A percentile compares a stretch with the other conserved stretches of the same genome.
Conservation (phyloP, 2,888 invertebrate species). For the Boloria euphrosyne region DNA sequence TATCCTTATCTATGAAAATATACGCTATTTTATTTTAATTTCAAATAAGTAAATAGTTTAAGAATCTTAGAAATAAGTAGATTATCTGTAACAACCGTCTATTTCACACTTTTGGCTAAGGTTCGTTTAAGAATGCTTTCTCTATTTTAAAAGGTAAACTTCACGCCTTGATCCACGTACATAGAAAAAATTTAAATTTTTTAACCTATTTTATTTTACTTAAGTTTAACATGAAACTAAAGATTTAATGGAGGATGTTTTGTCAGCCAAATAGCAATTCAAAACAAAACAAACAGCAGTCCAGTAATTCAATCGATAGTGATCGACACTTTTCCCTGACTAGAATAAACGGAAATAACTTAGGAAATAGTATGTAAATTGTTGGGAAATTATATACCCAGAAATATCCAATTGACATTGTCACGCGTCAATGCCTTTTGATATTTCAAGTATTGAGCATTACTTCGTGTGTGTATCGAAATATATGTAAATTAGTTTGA, state of each 20-base stretch:
- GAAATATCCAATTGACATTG: conserved; percentile 7
- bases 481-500: neutral
- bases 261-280: neutral
- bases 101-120: too few species aligned
- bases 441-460: neutral
- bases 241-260: conserved; percentile 4
- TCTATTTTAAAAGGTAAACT: too few species aligned
- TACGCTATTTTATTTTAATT: too few species aligned
- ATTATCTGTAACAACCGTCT: too few species aligned
- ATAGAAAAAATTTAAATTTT: too few species aligned
- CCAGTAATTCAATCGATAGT: conserved; percentile 9
- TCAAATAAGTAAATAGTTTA: too few species aligned
- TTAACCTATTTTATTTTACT: too few species aligned
- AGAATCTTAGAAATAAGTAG: too few species aligned
- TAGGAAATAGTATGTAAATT: conserved; percentile 9
- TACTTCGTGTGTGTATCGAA: neutral
- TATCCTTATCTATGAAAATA: neutral
- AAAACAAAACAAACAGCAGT: conserved; percentile 6
- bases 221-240: neutral
- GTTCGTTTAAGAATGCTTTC: too few species aligned
- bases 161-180: too few species aligned
- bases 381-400: conserved; percentile 1
- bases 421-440: conserved; percentile 11
- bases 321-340: neutral
- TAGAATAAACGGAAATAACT: conserved; percentile 5